These are phyloP conservation scores for Petaurus breviceps DNA, from an alignment of 2,113 vertebrate genomes.

Conservation along the genomic window DNA sequence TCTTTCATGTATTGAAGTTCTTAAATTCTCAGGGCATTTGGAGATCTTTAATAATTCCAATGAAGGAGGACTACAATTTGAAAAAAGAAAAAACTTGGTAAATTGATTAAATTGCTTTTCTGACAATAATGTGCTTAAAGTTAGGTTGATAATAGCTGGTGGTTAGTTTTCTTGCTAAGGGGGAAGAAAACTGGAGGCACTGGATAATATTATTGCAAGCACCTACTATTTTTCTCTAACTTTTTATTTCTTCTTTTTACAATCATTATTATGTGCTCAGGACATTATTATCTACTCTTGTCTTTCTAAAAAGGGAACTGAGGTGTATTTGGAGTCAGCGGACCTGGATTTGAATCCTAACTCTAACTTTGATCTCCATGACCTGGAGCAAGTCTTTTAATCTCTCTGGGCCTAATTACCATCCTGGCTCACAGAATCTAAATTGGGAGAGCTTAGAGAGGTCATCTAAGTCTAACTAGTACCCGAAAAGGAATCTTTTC, in stretches of 20 bases:
- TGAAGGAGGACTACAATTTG: constrained; percentile 43
- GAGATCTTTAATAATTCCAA: constrained; percentile 48
- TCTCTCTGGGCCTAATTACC: not conserved
- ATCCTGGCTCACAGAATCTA: not conserved
- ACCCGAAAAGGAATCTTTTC: not conserved
- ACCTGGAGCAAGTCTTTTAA: not conserved
- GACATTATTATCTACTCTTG: constrained; percentile 35
- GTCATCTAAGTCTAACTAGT: not conserved
- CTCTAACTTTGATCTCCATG: not conserved
- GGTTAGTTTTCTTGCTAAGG: constrained; percentile 38
- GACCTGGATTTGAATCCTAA: constrained; percentile 28
- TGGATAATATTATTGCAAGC: not conserved
- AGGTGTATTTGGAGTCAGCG: constrained; percentile 48
- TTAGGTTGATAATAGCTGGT: constrained; percentile 46
- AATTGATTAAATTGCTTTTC: constrained; percentile 63
- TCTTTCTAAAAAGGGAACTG: constrained; percentile 61
- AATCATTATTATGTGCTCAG: constrained; percentile 41
- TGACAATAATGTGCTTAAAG: constrained; percentile 34
- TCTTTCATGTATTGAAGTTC: constrained; percentile 52
- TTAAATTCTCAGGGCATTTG: constrained; percentile 41
- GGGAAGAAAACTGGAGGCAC: constrained; percentile 34
- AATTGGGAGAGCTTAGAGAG: not conserved
- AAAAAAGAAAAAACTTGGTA: constrained; percentile 44
- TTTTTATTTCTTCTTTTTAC: constrained; percentile 40
- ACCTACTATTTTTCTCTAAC: constrained; percentile 42